phyloP scores from a whole-genome alignment of 2,113 vertebrate genomes.

The Pterocles gutturalis region DNA sequence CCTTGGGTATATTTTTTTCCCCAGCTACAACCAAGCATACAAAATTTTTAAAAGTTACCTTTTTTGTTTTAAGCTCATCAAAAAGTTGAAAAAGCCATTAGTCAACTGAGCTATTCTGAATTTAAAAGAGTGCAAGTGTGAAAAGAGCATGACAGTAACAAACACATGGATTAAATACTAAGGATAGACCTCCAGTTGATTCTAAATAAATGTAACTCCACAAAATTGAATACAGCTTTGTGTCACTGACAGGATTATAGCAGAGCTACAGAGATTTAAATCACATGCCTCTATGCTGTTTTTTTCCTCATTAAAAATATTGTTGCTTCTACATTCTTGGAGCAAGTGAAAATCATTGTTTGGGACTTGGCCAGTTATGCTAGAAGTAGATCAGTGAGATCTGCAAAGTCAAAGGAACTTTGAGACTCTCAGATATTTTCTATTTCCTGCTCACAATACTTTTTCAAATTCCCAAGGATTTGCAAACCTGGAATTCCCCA shows the following conservation, averaged over 20 bases:
- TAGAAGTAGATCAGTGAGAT: not conserved
- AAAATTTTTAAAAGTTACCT: not conserved
- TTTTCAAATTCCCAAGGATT: not conserved
- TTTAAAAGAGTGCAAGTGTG: not conserved
- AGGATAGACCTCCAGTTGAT: not conserved
- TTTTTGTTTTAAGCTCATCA: not conserved
- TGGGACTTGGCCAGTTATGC: not conserved
- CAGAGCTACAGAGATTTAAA: not conserved
- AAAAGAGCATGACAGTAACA: not conserved
- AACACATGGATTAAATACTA: not conserved
- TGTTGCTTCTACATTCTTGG: not conserved
- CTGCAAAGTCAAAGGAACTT: not conserved
- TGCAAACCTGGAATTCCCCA: slow-evolving; percentile 14
- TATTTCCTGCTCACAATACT: not conserved
- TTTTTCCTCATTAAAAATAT: not conserved
- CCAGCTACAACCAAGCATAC: not conserved
- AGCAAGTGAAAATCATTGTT: not conserved
- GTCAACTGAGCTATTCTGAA: not conserved
- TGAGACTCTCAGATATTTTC: not conserved
- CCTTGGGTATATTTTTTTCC: not conserved
- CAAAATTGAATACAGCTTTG: not conserved
- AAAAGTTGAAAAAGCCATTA: not conserved
- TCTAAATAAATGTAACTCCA: not conserved
- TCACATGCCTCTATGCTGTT: not conserved
- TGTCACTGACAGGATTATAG: not conserved